These are phyloP conservation scores for Melieria crassipennis DNA, from an alignment of 2,888 invertebrate species.

Conservation along the genomic window DNA sequence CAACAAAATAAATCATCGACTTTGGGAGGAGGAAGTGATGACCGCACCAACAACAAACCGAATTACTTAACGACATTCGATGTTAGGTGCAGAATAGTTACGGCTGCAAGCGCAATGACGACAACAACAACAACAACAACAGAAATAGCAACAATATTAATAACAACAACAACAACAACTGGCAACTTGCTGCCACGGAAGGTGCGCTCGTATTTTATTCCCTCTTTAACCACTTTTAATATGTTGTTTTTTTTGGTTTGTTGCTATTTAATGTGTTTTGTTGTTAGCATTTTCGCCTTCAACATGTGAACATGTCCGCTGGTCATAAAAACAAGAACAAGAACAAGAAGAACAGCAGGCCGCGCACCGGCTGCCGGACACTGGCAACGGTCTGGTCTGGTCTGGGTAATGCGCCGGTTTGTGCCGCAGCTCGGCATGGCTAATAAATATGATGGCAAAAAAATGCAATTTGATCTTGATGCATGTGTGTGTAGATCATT, in stretches of 20 bases:
- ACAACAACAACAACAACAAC: no score
- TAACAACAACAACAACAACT: no score
- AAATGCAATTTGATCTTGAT: slow-evolving; percentile 39
- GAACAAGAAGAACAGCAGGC: background rate
- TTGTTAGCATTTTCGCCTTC: slow-evolving; percentile 12
- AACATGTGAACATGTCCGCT: slow-evolving; percentile 32
- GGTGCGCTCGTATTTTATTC: no score
- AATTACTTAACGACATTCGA: slow-evolving; percentile 8
- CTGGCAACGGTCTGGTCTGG: background rate
- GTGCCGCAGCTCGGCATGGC: slow-evolving; percentile 12
- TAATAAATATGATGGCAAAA: slow-evolving; percentile 27
- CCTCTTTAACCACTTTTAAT: no score
- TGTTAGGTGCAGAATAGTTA: no score
- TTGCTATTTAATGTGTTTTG: no score
- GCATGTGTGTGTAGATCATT: slow-evolving; percentile 41
- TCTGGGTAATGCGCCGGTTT: background rate
- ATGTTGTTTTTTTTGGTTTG: no score
- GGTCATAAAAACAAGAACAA: slow-evolving; percentile 20
- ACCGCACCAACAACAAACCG: slow-evolving; percentile 20
- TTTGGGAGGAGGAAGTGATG: slow-evolving; percentile 33
- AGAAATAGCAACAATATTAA: no score
- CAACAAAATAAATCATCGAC: slow-evolving; percentile 29
- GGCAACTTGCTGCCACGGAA: no score
- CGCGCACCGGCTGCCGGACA: slow-evolving; percentile 11
- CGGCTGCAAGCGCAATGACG: no score